These are phyloP conservation scores for Microchrysa polita DNA, from an alignment of 2,888 invertebrate genomes.

Conservation along the genomic window DNA sequence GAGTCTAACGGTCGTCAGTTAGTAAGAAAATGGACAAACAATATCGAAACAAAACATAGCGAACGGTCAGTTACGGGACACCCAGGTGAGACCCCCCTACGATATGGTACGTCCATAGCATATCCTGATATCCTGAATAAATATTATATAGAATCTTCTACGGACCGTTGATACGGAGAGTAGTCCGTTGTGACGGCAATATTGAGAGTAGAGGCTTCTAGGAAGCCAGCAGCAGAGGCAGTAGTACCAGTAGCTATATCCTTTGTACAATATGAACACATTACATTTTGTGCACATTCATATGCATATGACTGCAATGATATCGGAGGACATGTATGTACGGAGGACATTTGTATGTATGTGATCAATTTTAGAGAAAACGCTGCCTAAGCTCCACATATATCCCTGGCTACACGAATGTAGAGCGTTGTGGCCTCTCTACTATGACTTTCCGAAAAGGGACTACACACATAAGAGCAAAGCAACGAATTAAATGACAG, in stretches of 20 bases:
- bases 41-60: slow-evolving; percentile 11
- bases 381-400: not conserved
- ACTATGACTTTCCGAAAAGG: not conserved
- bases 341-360: too few species aligned
- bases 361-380: slow-evolving; percentile 17
- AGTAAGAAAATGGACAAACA: not conserved
- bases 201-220: not conserved
- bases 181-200: not conserved
- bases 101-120: not conserved
- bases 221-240: not conserved
- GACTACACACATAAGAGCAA: too few species aligned
- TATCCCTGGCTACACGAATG: not conserved
- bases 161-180: not conserved
- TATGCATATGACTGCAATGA: slow-evolving; percentile 21
- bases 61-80: not conserved
- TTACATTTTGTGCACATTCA: not conserved
- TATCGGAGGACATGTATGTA: slow-evolving; percentile 17
- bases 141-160: not conserved
- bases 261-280: too few species aligned
- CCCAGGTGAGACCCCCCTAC: not conserved
- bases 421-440: not conserved
- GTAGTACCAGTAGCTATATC: too few species aligned
- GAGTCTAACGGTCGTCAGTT: not conserved
- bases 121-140: not conserved
- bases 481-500: slow-evolving; percentile 29